Evolutionary conservation across 2,888 invertebrate genomes (phyloP).

Genomic region (Erannis defoliaria): DNA sequence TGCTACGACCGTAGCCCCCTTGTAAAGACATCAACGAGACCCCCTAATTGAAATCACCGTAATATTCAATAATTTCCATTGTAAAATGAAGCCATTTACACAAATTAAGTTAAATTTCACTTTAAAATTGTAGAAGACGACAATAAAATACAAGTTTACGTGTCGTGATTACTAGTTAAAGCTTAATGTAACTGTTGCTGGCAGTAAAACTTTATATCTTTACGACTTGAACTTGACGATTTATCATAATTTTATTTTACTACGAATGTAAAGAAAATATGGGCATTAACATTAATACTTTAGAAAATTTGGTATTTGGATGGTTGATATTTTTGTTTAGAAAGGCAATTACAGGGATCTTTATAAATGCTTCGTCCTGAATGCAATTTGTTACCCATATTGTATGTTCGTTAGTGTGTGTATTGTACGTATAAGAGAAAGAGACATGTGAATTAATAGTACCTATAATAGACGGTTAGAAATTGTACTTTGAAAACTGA

Average conservation of each 20-base stretch:
- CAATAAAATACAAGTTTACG: slow-evolving; percentile 43
- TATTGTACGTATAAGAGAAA: too few relatives aligned
- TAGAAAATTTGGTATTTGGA: slow-evolving; percentile 14
- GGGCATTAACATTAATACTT: slow-evolving; percentile 31
- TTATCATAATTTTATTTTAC: slow-evolving; percentile 43
- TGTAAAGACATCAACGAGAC: slow-evolving; percentile 41
- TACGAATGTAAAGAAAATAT: slow-evolving; percentile 31
- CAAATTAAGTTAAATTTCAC: slow-evolving; percentile 28
- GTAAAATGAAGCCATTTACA: slow-evolving; percentile 26
- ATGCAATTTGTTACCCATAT: too few relatives aligned
- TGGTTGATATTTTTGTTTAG: background rate
- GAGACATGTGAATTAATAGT: too few relatives aligned
- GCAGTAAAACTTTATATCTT: slow-evolving; percentile 39
- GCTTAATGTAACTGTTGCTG: slow-evolving; percentile 28
- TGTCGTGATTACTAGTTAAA: slow-evolving; percentile 43
- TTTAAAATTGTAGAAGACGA: slow-evolving; percentile 38
- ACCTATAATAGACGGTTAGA: too few relatives aligned
- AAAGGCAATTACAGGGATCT: too few relatives aligned
- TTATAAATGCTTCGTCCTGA: too few relatives aligned
- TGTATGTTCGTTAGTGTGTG: too few relatives aligned
- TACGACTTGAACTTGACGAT: slow-evolving; percentile 42
- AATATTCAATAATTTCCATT: slow-evolving; percentile 13
- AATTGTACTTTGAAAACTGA: too few relatives aligned
- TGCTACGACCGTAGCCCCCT: slow-evolving; percentile 33
- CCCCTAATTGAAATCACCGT: slow-evolving; percentile 11